Evolutionary conservation across 2,113 vertebrate species (phyloP).

Genomic region (Opisthocomus hoazin): DNA sequence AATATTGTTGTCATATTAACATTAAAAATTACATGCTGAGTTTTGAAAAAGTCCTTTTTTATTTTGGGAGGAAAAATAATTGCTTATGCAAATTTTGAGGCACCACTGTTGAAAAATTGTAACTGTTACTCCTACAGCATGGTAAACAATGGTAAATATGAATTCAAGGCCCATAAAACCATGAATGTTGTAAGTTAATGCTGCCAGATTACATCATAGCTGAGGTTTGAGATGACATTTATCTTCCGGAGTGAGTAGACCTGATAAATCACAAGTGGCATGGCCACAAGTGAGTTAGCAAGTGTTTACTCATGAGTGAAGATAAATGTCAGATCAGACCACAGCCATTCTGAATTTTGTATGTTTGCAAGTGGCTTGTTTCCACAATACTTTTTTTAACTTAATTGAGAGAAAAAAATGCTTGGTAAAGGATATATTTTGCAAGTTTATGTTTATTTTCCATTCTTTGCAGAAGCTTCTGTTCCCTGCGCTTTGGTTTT

Average conservation of each 20-base stretch:
- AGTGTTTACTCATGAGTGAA: constrained; percentile 69
- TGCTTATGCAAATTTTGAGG: not conserved
- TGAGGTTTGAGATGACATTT: constrained; percentile 69
- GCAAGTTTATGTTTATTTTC: not conserved
- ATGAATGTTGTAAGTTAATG: constrained; percentile 49
- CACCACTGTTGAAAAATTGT: not conserved
- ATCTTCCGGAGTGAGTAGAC: constrained; percentile 65
- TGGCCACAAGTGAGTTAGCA: constrained; percentile 67
- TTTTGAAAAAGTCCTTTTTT: not conserved
- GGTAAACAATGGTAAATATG: not conserved
- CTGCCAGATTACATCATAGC: constrained; percentile 65
- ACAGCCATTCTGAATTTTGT: constrained; percentile 21
- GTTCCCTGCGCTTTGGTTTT: not conserved
- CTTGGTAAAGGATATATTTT: not conserved
- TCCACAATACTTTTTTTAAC: not conserved
- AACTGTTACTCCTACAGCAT: not conserved
- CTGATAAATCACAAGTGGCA: constrained; percentile 71
- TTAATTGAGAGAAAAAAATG: not conserved
- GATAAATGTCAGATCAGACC: constrained; percentile 62
- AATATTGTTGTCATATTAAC: not conserved
- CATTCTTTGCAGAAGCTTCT: not conserved
- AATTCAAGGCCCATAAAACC: constrained; percentile 4
- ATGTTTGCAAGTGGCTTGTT: not conserved
- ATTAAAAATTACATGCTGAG: not conserved
- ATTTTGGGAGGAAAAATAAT: not conserved